Evolutionary conservation across 2,113 vertebrate species (phyloP).

Genomic region (Plecotus auritus): DNA sequence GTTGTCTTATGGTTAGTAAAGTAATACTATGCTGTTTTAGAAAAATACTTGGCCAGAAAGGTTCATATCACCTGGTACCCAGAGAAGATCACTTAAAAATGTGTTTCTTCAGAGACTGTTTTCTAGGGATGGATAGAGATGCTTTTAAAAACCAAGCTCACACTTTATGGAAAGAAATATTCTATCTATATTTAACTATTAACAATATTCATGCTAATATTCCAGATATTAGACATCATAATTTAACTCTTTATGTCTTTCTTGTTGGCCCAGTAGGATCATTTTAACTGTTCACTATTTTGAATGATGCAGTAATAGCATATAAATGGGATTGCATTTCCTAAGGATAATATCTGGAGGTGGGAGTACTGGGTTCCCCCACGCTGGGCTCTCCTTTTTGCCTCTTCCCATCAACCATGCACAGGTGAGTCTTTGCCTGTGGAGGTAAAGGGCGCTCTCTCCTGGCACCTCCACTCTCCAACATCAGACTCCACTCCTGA

Average conservation of each 20-base stretch:
- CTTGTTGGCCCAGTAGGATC: neutral
- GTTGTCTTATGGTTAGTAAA: neutral
- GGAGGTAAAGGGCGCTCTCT: neutral
- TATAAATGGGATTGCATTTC: neutral
- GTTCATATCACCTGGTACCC: neutral
- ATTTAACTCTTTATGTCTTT: neutral
- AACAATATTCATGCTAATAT: neutral
- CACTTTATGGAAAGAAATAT: neutral
- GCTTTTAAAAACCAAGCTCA: neutral
- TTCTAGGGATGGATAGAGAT: neutral
- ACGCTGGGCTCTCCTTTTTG: neutral
- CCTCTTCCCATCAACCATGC: neutral
- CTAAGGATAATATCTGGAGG: neutral
- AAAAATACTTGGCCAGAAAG: neutral
- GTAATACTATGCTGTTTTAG: neutral
- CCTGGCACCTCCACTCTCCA: too few relatives aligned
- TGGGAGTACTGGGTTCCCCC: fast-evolving
- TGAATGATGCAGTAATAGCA: neutral
- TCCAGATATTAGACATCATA: neutral
- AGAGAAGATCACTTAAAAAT: neutral
- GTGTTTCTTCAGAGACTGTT: neutral
- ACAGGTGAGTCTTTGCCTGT: neutral
- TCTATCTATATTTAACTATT: neutral
- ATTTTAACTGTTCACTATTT: neutral
- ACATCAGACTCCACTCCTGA: neutral